Percentiles rank a stretch among this genome's conserved stretches.
phyloP scores from a whole-genome alignment of 2,797 vertebrate species.

The Macropus fuliginosus region DNA sequence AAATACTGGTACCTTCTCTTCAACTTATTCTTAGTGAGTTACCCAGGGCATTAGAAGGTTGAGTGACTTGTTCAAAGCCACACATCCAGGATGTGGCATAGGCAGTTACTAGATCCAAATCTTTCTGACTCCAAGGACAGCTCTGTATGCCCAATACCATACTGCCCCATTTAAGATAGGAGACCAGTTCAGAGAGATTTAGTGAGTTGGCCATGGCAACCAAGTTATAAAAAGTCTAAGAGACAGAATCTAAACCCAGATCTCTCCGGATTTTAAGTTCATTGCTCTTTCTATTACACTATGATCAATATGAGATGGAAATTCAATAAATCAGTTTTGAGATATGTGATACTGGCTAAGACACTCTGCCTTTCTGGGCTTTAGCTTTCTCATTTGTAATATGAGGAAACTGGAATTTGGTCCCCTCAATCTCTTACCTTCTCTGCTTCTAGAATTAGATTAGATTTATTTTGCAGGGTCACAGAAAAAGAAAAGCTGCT shows the following conservation, averaged over 20 bases:
- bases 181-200: neutral
- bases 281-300: neutral
- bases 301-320: neutral
- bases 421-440: neutral
- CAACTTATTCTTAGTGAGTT: neutral
- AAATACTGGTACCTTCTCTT: neutral
- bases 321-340: neutral
- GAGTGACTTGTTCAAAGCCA: neutral
- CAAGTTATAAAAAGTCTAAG: neutral
- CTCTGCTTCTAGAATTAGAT: neutral
- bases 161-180: neutral
- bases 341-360: neutral
- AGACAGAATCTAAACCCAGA: neutral
- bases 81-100: neutral
- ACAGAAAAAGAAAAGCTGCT: neutral
- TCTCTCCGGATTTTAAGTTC: neutral
- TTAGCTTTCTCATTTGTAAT: neutral
- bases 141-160: neutral
- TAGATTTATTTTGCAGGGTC: constrained; percentile 45
- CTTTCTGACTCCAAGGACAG: neutral
- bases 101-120: neutral
- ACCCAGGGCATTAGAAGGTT: neutral
- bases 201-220: neutral
- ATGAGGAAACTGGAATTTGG: neutral
- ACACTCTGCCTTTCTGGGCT: neutral